These are phyloP conservation scores for Hypsopygia costalis DNA, from an alignment of 2,888 invertebrate species.

Conservation along the genomic window DNA sequence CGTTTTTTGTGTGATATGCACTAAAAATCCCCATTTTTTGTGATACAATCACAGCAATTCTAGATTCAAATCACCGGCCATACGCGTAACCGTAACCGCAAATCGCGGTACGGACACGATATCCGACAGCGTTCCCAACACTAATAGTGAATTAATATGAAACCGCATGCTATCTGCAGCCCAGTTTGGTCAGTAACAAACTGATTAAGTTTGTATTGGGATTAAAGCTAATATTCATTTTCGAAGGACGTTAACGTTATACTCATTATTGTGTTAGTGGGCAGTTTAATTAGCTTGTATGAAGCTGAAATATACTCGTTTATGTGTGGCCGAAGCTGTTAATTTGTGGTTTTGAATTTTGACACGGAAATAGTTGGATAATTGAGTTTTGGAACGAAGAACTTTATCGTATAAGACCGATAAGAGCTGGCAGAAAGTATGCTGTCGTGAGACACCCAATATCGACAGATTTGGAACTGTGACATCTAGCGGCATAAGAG, in stretches of 20 bases:
- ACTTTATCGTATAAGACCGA: too few relatives aligned
- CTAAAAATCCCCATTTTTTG: too few relatives aligned
- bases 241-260: conserved; percentile 15
- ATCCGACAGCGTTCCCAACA: not conserved
- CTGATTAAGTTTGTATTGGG: conserved; percentile 20
- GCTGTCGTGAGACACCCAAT: too few relatives aligned
- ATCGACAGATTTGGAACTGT: too few relatives aligned
- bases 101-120: too few relatives aligned
- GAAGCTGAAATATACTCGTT: too few relatives aligned
- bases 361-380: not conserved
- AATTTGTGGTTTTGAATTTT: not conserved
- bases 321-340: not conserved
- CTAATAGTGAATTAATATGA: conserved; percentile 2
- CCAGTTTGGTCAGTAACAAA: conserved; percentile 14
- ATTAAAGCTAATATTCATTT: conserved; percentile 20
- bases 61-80: not conserved
- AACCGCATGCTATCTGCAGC: conserved; percentile 5
- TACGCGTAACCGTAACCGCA: too few relatives aligned
- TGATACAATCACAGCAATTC: too few relatives aligned
- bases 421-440: too few relatives aligned
- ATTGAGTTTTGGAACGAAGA: too few relatives aligned
- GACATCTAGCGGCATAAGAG: too few relatives aligned
- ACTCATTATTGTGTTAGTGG: conserved; percentile 14
- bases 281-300: conserved; percentile 13
- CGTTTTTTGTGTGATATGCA: too few relatives aligned